A percentile compares a stretch with the other conserved stretches of the same genome.
Evolutionary conservation across 2,113 vertebrate species (phyloP).

Genomic region (Bufo bufo): DNA sequence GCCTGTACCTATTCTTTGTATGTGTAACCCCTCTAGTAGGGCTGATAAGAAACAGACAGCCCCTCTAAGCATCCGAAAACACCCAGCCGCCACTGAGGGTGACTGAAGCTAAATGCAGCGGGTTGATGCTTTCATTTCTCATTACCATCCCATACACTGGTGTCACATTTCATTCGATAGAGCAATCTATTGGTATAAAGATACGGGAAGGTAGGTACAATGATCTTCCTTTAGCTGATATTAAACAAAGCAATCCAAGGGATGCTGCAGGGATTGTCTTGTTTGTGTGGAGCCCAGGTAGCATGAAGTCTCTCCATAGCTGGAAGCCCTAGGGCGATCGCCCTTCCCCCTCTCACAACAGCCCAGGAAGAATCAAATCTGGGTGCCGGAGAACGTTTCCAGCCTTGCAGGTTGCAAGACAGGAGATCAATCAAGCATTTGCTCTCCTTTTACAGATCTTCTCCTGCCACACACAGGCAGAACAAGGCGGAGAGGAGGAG

Average conservation of each 20-base stretch:
- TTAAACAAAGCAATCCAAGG: slow-evolving; percentile 16
- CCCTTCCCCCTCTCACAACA: slow-evolving; percentile 46
- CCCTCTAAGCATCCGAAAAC: neutral
- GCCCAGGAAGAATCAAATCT: slow-evolving; percentile 54
- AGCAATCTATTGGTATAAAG: neutral
- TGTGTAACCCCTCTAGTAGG: neutral
- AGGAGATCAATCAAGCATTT: slow-evolving; percentile 60
- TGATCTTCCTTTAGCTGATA: neutral
- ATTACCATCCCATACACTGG: neutral
- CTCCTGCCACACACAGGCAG: slow-evolving; percentile 58
- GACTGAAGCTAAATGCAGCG: neutral
- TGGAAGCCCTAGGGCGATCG: neutral
- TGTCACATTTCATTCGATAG: neutral
- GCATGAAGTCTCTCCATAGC: slow-evolving; percentile 8
- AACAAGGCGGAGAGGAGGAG: slow-evolving; percentile 56
- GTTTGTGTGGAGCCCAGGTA: slow-evolving; percentile 18
- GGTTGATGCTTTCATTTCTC: neutral
- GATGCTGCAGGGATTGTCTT: slow-evolving; percentile 28
- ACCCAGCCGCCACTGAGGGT: neutral
- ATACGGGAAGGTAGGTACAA: neutral
- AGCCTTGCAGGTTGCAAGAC: slow-evolving; percentile 58
- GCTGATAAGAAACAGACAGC: neutral
- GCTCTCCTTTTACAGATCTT: slow-evolving; percentile 57
- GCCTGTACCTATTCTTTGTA: neutral
- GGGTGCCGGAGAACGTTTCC: slow-evolving; percentile 54